Percentiles rank a stretch among this genome's conserved stretches.
phyloP scores from a whole-genome alignment of 2,797 vertebrate species.

The Cryptoblepharus egeriae region DNA sequence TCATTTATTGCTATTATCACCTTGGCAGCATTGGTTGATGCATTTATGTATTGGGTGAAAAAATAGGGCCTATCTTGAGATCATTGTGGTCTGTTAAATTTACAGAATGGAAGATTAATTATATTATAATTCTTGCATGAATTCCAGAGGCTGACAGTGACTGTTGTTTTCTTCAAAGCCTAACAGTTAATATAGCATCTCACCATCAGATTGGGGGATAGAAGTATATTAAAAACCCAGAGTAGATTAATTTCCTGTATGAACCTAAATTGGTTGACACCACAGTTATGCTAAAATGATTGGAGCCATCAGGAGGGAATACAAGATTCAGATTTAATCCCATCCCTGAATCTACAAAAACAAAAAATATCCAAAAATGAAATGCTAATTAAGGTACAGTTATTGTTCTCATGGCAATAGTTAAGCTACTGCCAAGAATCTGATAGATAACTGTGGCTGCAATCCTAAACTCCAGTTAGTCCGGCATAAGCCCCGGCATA shows the following conservation, averaged over 20 bases:
- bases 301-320: conserved; percentile 59
- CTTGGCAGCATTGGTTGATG: conserved; percentile 59
- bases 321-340: conserved; percentile 41
- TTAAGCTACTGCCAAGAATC: conserved; percentile 12
- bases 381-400: conserved; percentile 13
- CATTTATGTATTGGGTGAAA: conserved; percentile 57
- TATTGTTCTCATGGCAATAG: background rate
- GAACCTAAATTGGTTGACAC: conserved; percentile 72
- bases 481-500: too few relatives aligned
- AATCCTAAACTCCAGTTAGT: too few relatives aligned
- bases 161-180: conserved; percentile 68
- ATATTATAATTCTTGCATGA: conserved; percentile 65
- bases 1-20: conserved; percentile 42
- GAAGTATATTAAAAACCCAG: conserved; percentile 81
- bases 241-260: conserved; percentile 82
- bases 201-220: conserved; percentile 74
- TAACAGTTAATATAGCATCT: conserved; percentile 74
- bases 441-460: too few relatives aligned
- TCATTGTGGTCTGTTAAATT: conserved; percentile 72
- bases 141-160: conserved; percentile 66
- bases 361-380: conserved; percentile 18
- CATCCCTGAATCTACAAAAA: conserved; percentile 35
- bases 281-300: conserved; percentile 49
- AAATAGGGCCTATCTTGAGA: conserved; percentile 67
- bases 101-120: conserved; percentile 80